Conservation (phyloP, 2,888 invertebrate species). For the Strigamia transsilvanica region DNA sequence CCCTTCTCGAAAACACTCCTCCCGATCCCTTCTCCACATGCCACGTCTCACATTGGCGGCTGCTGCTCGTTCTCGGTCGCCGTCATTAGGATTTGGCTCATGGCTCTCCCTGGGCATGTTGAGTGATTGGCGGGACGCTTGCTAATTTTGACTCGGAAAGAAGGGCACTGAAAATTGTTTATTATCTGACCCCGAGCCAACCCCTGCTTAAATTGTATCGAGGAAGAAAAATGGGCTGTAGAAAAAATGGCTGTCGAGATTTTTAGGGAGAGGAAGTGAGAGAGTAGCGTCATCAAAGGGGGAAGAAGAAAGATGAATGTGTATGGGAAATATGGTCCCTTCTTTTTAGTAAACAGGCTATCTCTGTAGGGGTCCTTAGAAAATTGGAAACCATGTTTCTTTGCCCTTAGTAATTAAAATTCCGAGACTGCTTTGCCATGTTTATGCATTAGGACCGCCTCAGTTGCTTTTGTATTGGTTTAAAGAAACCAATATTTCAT, state of each 20-base stretch:
- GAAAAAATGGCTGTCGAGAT: neutral
- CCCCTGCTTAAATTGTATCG: constrained; percentile 52
- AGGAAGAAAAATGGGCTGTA: constrained; percentile 7
- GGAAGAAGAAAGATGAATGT: constrained; percentile 2
- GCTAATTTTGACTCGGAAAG: constrained; percentile 17
- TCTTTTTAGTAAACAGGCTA: constrained; percentile 13
- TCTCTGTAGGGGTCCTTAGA: constrained; percentile 1
- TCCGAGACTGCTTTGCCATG: neutral
- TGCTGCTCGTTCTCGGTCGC: no score
- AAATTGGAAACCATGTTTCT: constrained; percentile 26
- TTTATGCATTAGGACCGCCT: constrained; percentile 30
- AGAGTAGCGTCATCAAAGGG: neutral
- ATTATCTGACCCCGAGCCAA: constrained; percentile 13
- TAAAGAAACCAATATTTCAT: constrained; percentile 26
- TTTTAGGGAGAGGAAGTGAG: constrained; percentile 6
- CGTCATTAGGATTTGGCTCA: constrained; percentile 7
- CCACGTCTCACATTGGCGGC: neutral
- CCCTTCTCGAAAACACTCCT: neutral
- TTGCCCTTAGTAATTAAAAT: constrained; percentile 21
- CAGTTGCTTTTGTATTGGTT: constrained; percentile 22
- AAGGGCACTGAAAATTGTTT: constrained; percentile 49
- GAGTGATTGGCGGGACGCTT: constrained; percentile 44
- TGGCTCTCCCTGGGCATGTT: neutral
- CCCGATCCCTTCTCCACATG: neutral
- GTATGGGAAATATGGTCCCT: constrained; percentile 5